Conservation (phyloP, 2,888 invertebrate species). For the Loripinus fragilis region DNA sequence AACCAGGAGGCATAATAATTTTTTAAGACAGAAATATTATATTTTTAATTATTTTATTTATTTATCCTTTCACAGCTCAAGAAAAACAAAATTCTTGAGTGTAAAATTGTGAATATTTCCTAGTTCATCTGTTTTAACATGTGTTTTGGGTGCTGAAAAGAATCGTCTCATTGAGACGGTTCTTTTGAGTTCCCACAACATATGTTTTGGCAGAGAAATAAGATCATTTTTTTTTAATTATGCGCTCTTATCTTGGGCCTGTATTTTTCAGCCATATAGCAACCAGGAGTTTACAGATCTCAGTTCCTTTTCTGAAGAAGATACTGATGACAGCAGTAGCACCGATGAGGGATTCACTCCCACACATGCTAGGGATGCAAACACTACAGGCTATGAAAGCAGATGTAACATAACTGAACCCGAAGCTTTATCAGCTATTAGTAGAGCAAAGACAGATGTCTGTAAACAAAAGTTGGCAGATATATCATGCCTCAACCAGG, state of each 20-base stretch:
- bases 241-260: not conserved
- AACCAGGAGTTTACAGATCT: not conserved
- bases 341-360: not conserved
- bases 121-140: too few species aligned
- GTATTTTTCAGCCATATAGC: not conserved
- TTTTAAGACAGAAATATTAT: too few species aligned
- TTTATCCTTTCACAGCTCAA: too few species aligned
- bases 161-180: too few species aligned
- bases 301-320: too few species aligned
- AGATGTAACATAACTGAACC: not conserved
- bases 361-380: not conserved
- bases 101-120: too few species aligned
- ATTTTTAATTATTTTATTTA: too few species aligned
- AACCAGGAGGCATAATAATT: too few species aligned
- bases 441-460: not conserved
- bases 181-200: not conserved
- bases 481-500: not conserved
- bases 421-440: not conserved
- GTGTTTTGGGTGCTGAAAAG: too few species aligned
- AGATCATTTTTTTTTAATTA: not conserved
- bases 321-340: not conserved
- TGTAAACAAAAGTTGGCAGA: constrained; percentile 5
- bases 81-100: too few species aligned
- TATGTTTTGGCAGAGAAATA: too few species aligned
- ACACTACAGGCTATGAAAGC: not conserved